Evolutionary conservation across 2,113 vertebrate species (phyloP).

Genomic region (Typhlomys cinereus): DNA sequence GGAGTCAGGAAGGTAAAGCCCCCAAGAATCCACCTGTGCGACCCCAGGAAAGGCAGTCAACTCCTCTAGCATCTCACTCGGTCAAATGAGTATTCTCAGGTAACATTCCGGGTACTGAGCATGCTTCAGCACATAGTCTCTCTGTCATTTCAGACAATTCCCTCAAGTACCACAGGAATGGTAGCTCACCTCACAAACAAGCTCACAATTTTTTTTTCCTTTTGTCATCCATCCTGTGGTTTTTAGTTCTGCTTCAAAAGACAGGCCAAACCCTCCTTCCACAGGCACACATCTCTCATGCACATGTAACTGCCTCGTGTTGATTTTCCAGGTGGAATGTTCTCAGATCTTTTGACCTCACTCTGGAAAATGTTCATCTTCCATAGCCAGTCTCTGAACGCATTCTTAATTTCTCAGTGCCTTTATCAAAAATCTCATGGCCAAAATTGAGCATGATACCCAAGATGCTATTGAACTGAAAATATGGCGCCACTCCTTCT

Average conservation of each 20-base stretch:
- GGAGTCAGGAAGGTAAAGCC: not conserved
- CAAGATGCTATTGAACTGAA: not conserved
- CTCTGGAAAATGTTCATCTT: conserved; percentile 31
- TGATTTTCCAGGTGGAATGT: not conserved
- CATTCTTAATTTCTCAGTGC: not conserved
- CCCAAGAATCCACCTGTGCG: not conserved
- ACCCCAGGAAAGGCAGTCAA: not conserved
- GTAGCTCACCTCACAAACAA: not conserved
- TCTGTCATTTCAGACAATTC: not conserved
- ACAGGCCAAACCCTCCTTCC: not conserved
- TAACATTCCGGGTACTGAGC: not conserved
- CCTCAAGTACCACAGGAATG: not conserved
- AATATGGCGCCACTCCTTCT: not conserved
- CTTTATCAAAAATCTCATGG: conserved; percentile 23
- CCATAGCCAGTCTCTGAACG: not conserved
- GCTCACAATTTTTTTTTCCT: not conserved
- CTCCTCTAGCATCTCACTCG: not conserved
- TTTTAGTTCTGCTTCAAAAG: not conserved
- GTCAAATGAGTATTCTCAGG: not conserved
- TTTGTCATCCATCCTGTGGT: not conserved
- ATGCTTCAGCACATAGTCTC: not conserved
- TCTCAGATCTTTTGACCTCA: conserved; percentile 10
- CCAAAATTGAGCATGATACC: not conserved
- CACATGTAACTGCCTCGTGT: not conserved
- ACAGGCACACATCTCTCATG: not conserved